phyloP scores from a whole-genome alignment of 2,797 vertebrate genomes.

The Tadarida brasiliensis region DNA sequence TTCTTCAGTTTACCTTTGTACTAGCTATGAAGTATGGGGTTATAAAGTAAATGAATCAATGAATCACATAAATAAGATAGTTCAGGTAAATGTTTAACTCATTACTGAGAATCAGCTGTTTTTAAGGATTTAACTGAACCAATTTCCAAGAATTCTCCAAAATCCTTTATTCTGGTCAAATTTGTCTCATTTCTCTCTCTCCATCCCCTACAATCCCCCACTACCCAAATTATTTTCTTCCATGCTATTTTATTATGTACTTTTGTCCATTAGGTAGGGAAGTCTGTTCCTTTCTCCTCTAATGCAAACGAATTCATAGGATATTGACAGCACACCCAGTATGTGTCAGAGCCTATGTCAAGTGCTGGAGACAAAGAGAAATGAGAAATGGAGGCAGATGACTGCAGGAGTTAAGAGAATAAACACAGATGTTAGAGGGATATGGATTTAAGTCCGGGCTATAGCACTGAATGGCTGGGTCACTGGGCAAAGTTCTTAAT shows the following conservation, averaged over 20 bases:
- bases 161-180: slow-evolving; percentile 3
- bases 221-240: not conserved
- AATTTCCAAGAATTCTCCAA: not conserved
- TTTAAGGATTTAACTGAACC: not conserved
- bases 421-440: not conserved
- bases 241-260: slow-evolving; percentile 1
- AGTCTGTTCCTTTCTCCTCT: not conserved
- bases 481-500: not conserved
- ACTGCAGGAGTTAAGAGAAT: not conserved
- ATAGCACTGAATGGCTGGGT: not conserved
- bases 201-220: not conserved
- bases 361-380: not conserved
- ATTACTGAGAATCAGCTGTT: not conserved
- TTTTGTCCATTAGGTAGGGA: not conserved
- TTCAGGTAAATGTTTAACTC: slow-evolving; percentile 23
- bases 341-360: not conserved
- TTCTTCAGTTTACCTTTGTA: not conserved
- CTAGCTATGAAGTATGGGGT: not conserved
- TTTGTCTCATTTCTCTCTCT: not conserved
- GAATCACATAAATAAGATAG: slow-evolving; percentile 1
- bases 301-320: not conserved
- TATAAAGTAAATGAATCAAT: slow-evolving; percentile 18
- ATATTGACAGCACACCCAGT: not conserved
- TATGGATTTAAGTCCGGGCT: not conserved
- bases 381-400: not conserved